Base-by-base conservation (phyloP, 2,113 vertebrate species). In the Mesocricetus auratus region DNA sequence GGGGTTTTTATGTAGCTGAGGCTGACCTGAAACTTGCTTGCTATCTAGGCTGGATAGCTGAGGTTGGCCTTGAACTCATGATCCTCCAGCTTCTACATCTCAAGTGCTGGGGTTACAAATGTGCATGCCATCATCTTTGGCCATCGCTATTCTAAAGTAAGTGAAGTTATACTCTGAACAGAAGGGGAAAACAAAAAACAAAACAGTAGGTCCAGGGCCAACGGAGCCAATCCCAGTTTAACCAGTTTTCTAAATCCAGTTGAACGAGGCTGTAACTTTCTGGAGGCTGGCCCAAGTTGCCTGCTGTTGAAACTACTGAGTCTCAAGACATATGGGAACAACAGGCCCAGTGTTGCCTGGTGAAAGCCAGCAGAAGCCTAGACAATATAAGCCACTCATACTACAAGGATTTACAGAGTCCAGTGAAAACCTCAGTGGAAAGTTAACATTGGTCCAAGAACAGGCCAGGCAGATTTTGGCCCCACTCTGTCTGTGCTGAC, bases 201-300 rank as follows among this genome's bases (percentile, higher is more conserved):
- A 82, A 93, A 92, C 3, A 79, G 19, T 62, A 69, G 86, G 50
- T 11, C 45, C 15, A 31, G 86, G 79, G 88, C 64, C 26, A 19
- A 83, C 83, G 66, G 68, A 93, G 90, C 19, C 16, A 1, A 50
- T 75, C 79, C 97, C 31, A 2, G 93, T 56, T 82, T 62, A 89
- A 97, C 96, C 94, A 89, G 94, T 96, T 97, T 94, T 86, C 42
- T 33, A 95, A 89, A 95, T 94, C 97, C 96, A 92, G 97, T 93
- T 73, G 89, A 81, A 92, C 97, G 5, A 93, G 97, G 82, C 74
- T 93, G 1, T 82, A 74, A 86, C 45, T 82, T 90, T 62, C 1
- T 64, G 58, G 7, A 79, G 92, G 85, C 90, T 62, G 69, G 96
- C 96, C 97, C 96, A 96, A 21, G 56, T 91, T 85, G 81, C 11